Percentiles rank a stretch among this genome's conserved stretches.
These are phyloP conservation scores for Deladenus siricidicola DNA, from an alignment of 2,888 invertebrate genomes.

Conservation along the genomic window DNA sequence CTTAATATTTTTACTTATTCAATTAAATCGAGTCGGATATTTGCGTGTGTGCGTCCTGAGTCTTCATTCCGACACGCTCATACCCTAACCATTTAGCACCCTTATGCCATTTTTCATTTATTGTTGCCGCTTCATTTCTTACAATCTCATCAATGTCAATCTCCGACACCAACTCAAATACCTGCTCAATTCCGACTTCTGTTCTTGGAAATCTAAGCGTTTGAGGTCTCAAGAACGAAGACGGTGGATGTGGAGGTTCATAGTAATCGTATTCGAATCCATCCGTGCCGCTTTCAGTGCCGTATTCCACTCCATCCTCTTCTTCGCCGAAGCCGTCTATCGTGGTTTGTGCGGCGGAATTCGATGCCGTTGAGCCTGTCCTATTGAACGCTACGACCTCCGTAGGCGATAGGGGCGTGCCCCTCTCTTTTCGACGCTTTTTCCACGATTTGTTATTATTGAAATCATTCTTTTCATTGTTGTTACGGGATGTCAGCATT, in stretches of 20 bases:
- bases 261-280: slow-evolving; percentile 7
- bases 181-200: not conserved
- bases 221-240: not conserved
- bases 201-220: not conserved
- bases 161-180: slow-evolving; percentile 30
- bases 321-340: not conserved
- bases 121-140: slow-evolving; percentile 10
- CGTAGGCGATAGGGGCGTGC: not conserved
- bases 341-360: not conserved
- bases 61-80: not conserved
- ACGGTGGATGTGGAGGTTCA: slow-evolving; percentile 1
- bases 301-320: not conserved
- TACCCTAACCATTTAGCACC: not conserved
- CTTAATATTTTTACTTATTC: too few relatives aligned
- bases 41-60: slow-evolving; percentile 9
- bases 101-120: not conserved
- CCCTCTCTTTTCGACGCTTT: not conserved
- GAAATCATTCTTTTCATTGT: not conserved
- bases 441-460: not conserved
- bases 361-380: not conserved
- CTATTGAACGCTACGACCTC: too few relatives aligned
- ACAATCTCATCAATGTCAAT: slow-evolving; percentile 48
- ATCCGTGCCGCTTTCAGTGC: not conserved
- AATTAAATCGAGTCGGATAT: not conserved
- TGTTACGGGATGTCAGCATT: slow-evolving; percentile 20